Percentiles rank a stretch among this genome's conserved stretches.
phyloP scores from a whole-genome alignment of 2,797 vertebrate species.

The Balearica regulorum region DNA sequence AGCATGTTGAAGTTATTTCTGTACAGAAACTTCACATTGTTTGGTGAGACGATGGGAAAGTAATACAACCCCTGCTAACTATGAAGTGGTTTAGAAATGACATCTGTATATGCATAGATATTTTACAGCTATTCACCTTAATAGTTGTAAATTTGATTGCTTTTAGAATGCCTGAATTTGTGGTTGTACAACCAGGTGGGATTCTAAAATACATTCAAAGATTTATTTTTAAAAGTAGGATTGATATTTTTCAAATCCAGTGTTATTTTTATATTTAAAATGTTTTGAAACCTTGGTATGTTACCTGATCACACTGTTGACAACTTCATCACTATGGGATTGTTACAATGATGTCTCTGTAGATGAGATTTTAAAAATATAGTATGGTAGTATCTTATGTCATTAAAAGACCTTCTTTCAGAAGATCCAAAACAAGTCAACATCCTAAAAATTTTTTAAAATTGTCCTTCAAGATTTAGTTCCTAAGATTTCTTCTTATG shows the following conservation, averaged over 20 bases:
- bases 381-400: neutral
- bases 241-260: neutral
- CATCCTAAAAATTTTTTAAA: neutral
- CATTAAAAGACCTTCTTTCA: neutral
- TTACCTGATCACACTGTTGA: neutral
- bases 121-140: neutral
- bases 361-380: neutral
- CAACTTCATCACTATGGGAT: neutral
- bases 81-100: neutral
- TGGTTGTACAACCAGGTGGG: neutral
- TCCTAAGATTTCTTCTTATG: neutral
- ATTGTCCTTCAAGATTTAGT: neutral
- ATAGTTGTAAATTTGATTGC: neutral
- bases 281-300: neutral
- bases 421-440: neutral
- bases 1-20: neutral
- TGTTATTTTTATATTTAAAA: neutral
- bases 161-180: neutral
- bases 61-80: neutral
- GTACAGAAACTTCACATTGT: neutral
- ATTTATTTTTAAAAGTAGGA: neutral
- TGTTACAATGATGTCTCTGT: neutral
- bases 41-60: neutral
- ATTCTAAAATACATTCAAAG: neutral
- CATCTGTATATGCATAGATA: neutral